phyloP scores from a whole-genome alignment of 37 sponge, comb jelly and placozoan species.

The Bolinopsis microptera region DNA sequence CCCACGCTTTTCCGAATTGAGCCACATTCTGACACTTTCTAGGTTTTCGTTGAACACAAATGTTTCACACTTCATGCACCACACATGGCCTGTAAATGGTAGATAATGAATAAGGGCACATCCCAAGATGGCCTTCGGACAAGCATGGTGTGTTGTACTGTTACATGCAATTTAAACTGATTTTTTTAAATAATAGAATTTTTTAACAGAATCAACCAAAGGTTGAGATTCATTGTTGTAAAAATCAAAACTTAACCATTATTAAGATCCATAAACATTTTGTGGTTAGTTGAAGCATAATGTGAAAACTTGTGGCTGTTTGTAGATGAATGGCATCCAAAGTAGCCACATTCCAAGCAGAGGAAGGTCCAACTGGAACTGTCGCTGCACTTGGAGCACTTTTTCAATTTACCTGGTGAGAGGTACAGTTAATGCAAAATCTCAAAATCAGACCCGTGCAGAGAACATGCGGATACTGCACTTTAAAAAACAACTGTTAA shows the following conservation, averaged over 20 bases:
- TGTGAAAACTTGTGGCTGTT: slow-evolving; percentile 32
- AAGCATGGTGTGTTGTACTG: too few species aligned
- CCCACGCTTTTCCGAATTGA: slow-evolving; percentile 16
- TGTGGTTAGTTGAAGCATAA: slow-evolving; percentile 9
- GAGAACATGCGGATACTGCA: too few species aligned
- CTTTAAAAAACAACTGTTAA: too few species aligned
- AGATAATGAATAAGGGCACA: neutral
- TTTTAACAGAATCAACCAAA: too few species aligned
- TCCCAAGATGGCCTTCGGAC: neutral
- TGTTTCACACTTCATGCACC: slow-evolving; percentile 51
- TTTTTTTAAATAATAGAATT: too few species aligned
- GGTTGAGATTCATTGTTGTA: too few species aligned
- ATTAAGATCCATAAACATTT: slow-evolving; percentile 46
- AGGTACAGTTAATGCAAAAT: too few species aligned
- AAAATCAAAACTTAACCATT: neutral
- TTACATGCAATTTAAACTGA: too few species aligned
- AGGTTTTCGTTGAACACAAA: slow-evolving; percentile 33
- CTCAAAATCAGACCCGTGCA: too few species aligned
- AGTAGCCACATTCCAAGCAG: slow-evolving; percentile 57
- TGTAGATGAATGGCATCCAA: slow-evolving; percentile 42
- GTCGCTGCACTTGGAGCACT: slow-evolving; percentile 14
- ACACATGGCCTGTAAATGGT: neutral
- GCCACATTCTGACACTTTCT: slow-evolving; percentile 35
- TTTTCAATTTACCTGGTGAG: slow-evolving; percentile 27
- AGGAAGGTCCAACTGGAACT: neutral